A percentile compares a stretch with the other conserved stretches of the same genome.
Conservation (phyloP, 2,797 vertebrate species). For the Squalus acanthias region DNA sequence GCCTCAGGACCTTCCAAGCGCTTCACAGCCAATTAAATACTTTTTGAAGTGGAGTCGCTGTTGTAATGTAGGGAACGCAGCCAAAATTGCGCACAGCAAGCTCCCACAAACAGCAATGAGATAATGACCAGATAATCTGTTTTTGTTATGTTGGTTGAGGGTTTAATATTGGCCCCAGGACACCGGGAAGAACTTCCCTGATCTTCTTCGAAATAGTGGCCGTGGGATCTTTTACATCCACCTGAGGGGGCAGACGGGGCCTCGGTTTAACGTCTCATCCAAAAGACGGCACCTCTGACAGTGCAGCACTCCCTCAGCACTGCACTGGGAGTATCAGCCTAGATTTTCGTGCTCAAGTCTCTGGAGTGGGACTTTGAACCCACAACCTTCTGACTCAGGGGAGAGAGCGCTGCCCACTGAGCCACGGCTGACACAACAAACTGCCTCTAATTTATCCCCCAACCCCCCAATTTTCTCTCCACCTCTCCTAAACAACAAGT, state of each 20-base stretch:
- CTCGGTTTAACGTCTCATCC: background rate
- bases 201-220: background rate
- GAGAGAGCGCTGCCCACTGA: background rate
- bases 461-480: too few species aligned
- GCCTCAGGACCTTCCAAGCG: background rate
- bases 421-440: background rate
- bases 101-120: background rate
- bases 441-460: background rate
- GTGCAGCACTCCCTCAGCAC: background rate
- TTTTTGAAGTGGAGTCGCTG: background rate
- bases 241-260: background rate
- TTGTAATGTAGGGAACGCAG: background rate
- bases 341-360: background rate
- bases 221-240: background rate
- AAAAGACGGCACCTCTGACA: background rate
- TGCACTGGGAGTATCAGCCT: background rate
- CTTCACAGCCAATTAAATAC: background rate
- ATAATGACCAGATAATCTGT: background rate
- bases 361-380: background rate
- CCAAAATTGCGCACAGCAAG: background rate
- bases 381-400: background rate
- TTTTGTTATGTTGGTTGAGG: background rate
- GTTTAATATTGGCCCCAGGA: background rate
- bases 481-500: background rate
- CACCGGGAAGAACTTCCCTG: background rate